Evolutionary conservation across 2,888 invertebrate species (phyloP), one percentile per base, ranked within the genome.

Genomic region (Drosophila neotestacea): DNA sequence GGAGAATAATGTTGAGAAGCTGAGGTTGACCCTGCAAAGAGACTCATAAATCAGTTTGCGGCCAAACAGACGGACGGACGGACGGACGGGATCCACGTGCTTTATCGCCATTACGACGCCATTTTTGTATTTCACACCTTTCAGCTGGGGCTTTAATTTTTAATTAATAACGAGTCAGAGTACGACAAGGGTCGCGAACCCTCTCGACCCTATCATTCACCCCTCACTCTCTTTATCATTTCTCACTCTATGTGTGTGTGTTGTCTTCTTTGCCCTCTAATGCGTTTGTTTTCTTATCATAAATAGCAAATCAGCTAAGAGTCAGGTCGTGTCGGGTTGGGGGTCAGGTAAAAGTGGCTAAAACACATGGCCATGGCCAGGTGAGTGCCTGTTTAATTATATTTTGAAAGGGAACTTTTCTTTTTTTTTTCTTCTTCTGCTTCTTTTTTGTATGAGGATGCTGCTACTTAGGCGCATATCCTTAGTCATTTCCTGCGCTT

Each of bases 401-500:
- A 83, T 88, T 89, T 89, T 89, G 79, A 89, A 88, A 84, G 72
- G 73, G 48, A 46, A 41, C 46, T 63, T 38, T 51, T 38, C 56
- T 27, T 28, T 13, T 16, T 54, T 32, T 30, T 34, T 32, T 11
- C 16, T 32, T 11, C 10, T 46, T 16, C 32, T 22, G 1, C 3
- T 22, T 1, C 22, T 22, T 22, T 22, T 22, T 22, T 66, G 39
- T 42, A 65, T 69, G 64, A 78, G 89, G 85, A 89, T 87, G 73
- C 85, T 78, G 83, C 88, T 85, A 89, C 89, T 89, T 88, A 80
- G 88, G 69, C 85, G 78, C 80, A 85, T 80, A 89, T 86, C 88
- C 85, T 86, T 75, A 86, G 89, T 89, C 85, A 86, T 89, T 89
- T 86, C 89, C 85, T 89, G 89, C 88, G 89, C 85, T 86, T 86